These are phyloP conservation scores for Semotilus atromaculatus DNA, from an alignment of 2,797 vertebrate species.

Conservation along the genomic window DNA sequence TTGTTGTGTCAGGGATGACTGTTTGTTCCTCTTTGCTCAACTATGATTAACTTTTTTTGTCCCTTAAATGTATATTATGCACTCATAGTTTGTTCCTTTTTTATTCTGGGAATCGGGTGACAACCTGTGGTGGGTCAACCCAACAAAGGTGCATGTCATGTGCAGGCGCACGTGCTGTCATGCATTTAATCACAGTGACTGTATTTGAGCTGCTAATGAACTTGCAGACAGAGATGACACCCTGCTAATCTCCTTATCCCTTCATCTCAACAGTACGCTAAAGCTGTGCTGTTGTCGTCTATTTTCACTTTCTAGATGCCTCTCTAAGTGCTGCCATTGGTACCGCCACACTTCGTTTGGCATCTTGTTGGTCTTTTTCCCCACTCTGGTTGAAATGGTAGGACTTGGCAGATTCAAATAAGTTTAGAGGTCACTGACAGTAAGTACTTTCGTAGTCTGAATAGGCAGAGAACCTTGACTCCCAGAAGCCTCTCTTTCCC, in stretches of 20 bases:
- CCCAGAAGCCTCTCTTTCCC: background rate
- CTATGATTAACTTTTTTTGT: background rate
- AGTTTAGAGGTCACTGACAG: background rate
- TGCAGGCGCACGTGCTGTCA: background rate
- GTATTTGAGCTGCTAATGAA: slow-evolving; percentile 76
- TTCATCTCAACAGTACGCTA: slow-evolving; percentile 4
- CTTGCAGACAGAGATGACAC: slow-evolving; percentile 67
- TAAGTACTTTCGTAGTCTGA: background rate
- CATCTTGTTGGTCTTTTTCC: background rate
- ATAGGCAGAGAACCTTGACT: background rate
- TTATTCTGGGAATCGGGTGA: background rate
- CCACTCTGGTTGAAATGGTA: too few relatives aligned
- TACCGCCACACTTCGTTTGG: background rate
- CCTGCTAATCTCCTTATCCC: slow-evolving; percentile 36
- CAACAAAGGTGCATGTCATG: background rate
- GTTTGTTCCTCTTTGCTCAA: slow-evolving; percentile 26
- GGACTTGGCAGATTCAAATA: background rate
- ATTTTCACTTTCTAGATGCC: background rate
- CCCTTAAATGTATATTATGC: background rate
- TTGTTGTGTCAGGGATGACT: background rate
- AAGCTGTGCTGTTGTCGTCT: slow-evolving; percentile 34
- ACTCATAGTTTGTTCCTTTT: background rate
- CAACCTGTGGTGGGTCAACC: background rate
- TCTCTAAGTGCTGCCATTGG: background rate
- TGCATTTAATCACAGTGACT: slow-evolving; percentile 45